phyloP scores from a whole-genome alignment of 2,888 invertebrate species.

The Drosophila rubida region DNA sequence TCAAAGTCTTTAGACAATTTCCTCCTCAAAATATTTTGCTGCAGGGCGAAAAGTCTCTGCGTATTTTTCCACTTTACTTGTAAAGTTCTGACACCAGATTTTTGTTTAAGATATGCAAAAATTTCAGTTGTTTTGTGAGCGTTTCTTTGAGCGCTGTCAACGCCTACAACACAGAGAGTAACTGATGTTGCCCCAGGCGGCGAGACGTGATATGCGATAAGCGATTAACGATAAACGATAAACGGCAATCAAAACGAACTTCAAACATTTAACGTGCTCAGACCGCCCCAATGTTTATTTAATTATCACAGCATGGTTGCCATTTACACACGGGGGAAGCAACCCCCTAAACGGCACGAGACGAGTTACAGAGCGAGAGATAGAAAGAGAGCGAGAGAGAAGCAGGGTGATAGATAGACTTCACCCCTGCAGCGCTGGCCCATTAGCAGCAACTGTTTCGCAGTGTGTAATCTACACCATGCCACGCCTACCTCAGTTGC shows the following conservation, averaged over 20 bases:
- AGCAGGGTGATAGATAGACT: neutral
- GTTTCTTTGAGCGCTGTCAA: constrained; percentile 32
- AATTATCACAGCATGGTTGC: constrained; percentile 80
- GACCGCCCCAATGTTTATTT: constrained; percentile 68
- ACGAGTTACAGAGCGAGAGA: neutral
- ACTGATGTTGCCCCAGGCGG: constrained; percentile 17
- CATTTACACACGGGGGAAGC: constrained; percentile 23
- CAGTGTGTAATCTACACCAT: constrained; percentile 70
- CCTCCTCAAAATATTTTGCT: neutral
- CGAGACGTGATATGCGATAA: constrained; percentile 17
- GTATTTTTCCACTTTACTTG: neutral
- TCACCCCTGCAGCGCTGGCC: constrained; percentile 33
- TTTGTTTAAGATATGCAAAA: constrained; percentile 69
- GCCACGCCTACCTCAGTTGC: constrained; percentile 63
- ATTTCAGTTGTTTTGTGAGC: constrained; percentile 15
- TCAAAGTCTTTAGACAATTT: neutral
- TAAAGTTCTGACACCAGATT: constrained; percentile 43
- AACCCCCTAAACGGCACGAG: constrained; percentile 24
- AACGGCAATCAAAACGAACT: constrained; percentile 67
- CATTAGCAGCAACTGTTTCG: constrained; percentile 74
- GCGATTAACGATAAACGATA: constrained; percentile 49
- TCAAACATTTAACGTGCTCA: constrained; percentile 65
- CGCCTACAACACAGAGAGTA: constrained; percentile 31
- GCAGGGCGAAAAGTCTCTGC: neutral
- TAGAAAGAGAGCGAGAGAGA: neutral